Conservation (phyloP, 2,888 invertebrate species). For the Xylota sylvarum region DNA sequence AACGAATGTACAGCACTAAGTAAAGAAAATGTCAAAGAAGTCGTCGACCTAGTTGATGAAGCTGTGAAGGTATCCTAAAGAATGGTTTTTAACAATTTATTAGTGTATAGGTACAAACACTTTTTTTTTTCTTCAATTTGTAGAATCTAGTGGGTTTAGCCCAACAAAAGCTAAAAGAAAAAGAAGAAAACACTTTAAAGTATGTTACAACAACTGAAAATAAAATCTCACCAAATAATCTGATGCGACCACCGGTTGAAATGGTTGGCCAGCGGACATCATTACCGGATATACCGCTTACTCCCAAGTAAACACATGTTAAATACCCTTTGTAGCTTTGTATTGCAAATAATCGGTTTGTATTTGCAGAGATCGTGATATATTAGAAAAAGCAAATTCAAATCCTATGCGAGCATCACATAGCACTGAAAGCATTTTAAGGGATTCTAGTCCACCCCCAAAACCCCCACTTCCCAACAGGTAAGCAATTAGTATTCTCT, state of each 20-base stretch:
- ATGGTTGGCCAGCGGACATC: constrained; percentile 88
- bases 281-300: constrained; percentile 92
- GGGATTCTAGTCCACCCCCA: constrained; percentile 91
- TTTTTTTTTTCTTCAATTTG: constrained; percentile 68
- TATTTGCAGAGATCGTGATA: constrained; percentile 83
- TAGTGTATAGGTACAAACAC: constrained; percentile 8
- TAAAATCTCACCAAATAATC: constrained; percentile 80
- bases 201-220: constrained; percentile 79
- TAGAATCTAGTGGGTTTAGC: constrained; percentile 92
- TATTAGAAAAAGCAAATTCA: constrained; percentile 85
- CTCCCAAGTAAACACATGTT: constrained; percentile 89
- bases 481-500: constrained; percentile 83
- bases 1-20: constrained; percentile 85
- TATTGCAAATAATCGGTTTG: not conserved
- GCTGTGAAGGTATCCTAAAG: constrained; percentile 88
- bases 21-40: constrained; percentile 88
- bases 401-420: constrained; percentile 91
- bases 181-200: constrained; percentile 83
- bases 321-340: constrained; percentile 83
- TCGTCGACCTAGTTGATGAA: constrained; percentile 90
- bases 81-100: not conserved
- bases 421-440: constrained; percentile 92
- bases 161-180: constrained; percentile 91
- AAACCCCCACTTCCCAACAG: constrained; percentile 95
- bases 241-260: constrained; percentile 83